These are phyloP conservation scores for Astropecten irregularis DNA, from an alignment of 53 echinoderm and acorn worm species.

Conservation along the genomic window DNA sequence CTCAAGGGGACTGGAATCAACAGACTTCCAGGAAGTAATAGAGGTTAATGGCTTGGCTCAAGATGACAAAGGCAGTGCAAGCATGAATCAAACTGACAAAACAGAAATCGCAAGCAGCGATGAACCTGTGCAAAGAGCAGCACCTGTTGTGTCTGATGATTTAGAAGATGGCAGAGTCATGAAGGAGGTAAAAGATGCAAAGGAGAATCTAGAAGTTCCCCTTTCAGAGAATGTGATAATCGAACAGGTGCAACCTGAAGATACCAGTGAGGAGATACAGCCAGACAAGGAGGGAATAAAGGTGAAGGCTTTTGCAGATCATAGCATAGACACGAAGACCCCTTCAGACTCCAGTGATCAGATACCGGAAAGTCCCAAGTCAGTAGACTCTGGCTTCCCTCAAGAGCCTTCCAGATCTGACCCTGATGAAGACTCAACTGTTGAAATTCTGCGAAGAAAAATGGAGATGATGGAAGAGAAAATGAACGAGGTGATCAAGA, in stretches of 20 bases:
- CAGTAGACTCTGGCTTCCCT: background rate
- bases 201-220: background rate
- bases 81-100: background rate
- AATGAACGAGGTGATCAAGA: slow-evolving; percentile 9
- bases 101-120: background rate
- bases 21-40: background rate
- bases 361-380: background rate
- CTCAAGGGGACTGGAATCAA: background rate
- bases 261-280: background rate
- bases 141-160: background rate
- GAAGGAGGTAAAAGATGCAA: background rate
- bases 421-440: background rate
- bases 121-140: background rate
- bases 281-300: background rate
- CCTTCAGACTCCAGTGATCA: no score
- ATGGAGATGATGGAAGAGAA: slow-evolving; percentile 46
- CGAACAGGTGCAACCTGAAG: no score
- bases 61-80: background rate
- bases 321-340: no score
- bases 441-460: slow-evolving; percentile 6
- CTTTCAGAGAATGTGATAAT: no score
- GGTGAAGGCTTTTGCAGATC: slow-evolving; percentile 6
- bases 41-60: background rate
- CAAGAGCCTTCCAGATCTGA: background rate
- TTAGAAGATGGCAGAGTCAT: background rate